Evolutionary conservation across 2,888 invertebrate species (phyloP), one percentile per base, ranked within the genome.

Genomic region (Phlogophora meticulosa): DNA sequence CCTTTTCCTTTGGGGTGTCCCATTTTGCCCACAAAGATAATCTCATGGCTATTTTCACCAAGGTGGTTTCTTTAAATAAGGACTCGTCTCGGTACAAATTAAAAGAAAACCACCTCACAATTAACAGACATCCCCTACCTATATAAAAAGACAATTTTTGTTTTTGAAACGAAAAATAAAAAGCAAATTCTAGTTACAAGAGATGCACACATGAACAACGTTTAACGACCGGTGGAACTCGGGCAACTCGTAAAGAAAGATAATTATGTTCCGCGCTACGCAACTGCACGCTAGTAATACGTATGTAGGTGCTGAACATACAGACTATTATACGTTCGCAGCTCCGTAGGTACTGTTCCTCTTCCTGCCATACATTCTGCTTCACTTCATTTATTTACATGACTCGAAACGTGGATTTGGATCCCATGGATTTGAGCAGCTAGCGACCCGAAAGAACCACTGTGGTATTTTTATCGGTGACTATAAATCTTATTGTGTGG

Each of bases 401-500:
- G 78, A 46, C 57, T 62, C 22, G 22, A 46, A 74, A 40, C 59
- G 72, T 62, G 70, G 64, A 86, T 81, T n/a, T n/a, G n/a, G n/a
- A 83, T 78, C 63, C 61, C 40, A 4, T 76, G 80, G 71, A 87
- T 87, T 85, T 80, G 62, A 82, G 82, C 81, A 85, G 85, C 82
- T 85, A 83, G 83, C 85, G 90, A 89, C 87, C 90, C 87, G 80
- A 88, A 90, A 89, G 87, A 90, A 88, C 85, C 87, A 78, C 86
- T 88, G 91, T 70, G 91, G 92, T 93, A 93, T 93, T 93, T 94
- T 91, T 91, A 91, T 91, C 90, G 87, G 83, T 87, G 90, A 91
- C 86, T 88, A 92, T 93, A 92, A 93, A 93, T 93, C 91, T 90
- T 85, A 90, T 92, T 92, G 93, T 93, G 93, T 93, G 92, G 93